Evolutionary conservation across 2,888 invertebrate species (phyloP).

Genomic region (Oscheius sp.): DNA sequence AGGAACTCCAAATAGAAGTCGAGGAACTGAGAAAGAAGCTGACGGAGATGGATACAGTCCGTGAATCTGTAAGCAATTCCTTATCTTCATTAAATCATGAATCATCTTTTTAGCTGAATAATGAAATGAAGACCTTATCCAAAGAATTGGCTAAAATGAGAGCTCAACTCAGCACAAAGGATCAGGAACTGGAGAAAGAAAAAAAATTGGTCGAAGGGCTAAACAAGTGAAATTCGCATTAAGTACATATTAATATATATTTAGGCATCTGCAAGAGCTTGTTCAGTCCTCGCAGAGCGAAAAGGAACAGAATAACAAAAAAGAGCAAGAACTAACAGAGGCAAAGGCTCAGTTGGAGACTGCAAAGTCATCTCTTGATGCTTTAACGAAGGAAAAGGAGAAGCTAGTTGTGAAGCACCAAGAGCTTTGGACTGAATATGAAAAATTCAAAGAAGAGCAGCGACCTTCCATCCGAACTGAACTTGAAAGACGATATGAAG

Average conservation of each 20-base stretch:
- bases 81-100: background rate
- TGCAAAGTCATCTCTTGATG: slow-evolving; percentile 30
- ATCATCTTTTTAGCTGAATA: slow-evolving; percentile 39
- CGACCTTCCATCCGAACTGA: slow-evolving; percentile 57
- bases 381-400: slow-evolving; percentile 35
- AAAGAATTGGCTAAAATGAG: slow-evolving; percentile 50
- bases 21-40: slow-evolving; percentile 33
- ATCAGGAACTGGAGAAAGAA: slow-evolving; percentile 45
- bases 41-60: slow-evolving; percentile 27
- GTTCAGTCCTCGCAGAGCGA: slow-evolving; percentile 40
- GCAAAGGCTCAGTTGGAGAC: slow-evolving; percentile 24
- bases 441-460: slow-evolving; percentile 48
- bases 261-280: slow-evolving; percentile 44
- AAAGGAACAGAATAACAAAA: slow-evolving; percentile 31
- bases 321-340: slow-evolving; percentile 35
- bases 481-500: slow-evolving; percentile 64
- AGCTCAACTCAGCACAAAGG: slow-evolving; percentile 45
- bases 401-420: slow-evolving; percentile 13
- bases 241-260: background rate
- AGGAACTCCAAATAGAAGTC: slow-evolving; percentile 34
- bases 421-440: slow-evolving; percentile 39
- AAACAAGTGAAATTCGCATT: slow-evolving; percentile 32
- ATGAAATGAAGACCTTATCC: slow-evolving; percentile 46
- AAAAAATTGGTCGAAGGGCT: slow-evolving; percentile 44
- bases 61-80: slow-evolving; percentile 4